These are phyloP conservation scores for Melanotaenia trifasciata DNA, from an alignment of 2,797 vertebrate species.

Conservation along the genomic window DNA sequence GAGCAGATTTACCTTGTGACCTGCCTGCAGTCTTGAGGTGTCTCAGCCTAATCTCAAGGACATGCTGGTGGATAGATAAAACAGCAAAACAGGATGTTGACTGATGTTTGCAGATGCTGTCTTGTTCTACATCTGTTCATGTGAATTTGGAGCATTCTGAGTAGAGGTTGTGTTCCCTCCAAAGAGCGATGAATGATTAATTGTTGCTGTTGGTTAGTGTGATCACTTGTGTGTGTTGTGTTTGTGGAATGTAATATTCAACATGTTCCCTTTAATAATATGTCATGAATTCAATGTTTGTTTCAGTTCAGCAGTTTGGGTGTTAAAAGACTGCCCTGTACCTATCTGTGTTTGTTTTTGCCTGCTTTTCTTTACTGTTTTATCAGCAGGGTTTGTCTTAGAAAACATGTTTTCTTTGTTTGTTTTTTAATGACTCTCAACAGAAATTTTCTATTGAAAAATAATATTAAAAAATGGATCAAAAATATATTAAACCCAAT, in stretches of 20 bases:
- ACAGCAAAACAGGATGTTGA: conserved; percentile 32
- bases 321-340: conserved; percentile 24
- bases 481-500: conserved; percentile 45
- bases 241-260: conserved; percentile 54
- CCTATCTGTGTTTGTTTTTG: conserved; percentile 29
- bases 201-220: conserved; percentile 56
- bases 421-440: conserved; percentile 16
- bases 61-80: conserved; percentile 45
- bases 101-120: conserved; percentile 40
- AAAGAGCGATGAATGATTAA: conserved; percentile 65
- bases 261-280: conserved; percentile 47
- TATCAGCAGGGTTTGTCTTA: conserved; percentile 28
- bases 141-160: conserved; percentile 50
- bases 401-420: conserved; percentile 28
- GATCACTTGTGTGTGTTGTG: conserved; percentile 55
- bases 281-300: conserved; percentile 25
- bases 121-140: conserved; percentile 43
- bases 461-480: conserved; percentile 21
- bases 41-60: conserved; percentile 60
- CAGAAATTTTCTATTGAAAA: conserved; percentile 47
- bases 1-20: conserved; percentile 65
- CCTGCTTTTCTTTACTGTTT: conserved; percentile 36
- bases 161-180: conserved; percentile 45
- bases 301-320: conserved; percentile 28
- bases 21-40: conserved; percentile 44